These are phyloP conservation scores for Thereva nobilitata DNA, from an alignment of 2,888 invertebrate species.

Conservation along the genomic window DNA sequence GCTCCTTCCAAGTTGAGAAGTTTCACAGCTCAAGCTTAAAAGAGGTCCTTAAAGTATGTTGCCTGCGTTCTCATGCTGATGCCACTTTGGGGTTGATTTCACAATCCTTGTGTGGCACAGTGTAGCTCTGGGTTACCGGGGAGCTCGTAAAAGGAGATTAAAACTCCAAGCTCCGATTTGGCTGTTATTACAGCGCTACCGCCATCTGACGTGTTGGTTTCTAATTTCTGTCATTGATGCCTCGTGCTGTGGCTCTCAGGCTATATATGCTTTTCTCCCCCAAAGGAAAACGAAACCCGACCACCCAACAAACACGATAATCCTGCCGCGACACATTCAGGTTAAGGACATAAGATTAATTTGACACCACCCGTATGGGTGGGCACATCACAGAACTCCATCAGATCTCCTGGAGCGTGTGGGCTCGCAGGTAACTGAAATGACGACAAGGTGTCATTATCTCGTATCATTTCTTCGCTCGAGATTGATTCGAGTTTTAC, in stretches of 20 bases:
- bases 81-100: constrained; percentile 10
- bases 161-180: not conserved
- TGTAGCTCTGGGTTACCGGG: constrained; percentile 3
- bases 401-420: too few species aligned
- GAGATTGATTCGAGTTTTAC: too few species aligned
- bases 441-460: too few species aligned
- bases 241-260: not conserved
- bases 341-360: constrained; percentile 32
- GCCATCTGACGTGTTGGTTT: constrained; percentile 6
- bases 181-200: constrained; percentile 18
- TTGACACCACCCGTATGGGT: not conserved
- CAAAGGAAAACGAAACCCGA: not conserved
- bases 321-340: constrained; percentile 28
- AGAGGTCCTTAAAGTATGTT: not conserved
- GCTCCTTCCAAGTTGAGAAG: constrained; percentile 22
- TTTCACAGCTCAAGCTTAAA: constrained; percentile 2
- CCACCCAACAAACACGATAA: constrained; percentile 7
- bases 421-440: too few species aligned
- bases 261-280: not conserved
- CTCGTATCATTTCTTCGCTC: too few species aligned
- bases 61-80: not conserved
- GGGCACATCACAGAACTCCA: too few species aligned
- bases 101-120: not conserved
- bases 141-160: too few species aligned
- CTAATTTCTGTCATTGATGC: constrained; percentile 20